These are phyloP conservation scores for Egretta garzetta DNA, from an alignment of 2,113 vertebrate genomes.

Conservation along the genomic window DNA sequence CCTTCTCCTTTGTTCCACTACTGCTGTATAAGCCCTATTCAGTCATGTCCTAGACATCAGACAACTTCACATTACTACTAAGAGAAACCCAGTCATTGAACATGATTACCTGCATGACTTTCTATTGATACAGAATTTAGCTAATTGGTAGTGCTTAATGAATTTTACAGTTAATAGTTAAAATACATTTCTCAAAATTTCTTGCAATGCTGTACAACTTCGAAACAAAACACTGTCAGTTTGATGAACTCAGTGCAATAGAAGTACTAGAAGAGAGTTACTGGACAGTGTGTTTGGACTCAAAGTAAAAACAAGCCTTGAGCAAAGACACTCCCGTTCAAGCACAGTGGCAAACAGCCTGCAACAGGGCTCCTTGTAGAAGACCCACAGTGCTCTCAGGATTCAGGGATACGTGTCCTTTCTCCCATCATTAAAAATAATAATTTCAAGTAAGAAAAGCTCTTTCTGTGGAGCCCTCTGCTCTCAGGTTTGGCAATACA, in stretches of 20 bases:
- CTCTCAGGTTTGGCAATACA: background rate
- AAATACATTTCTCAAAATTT: background rate
- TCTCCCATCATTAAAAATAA: background rate
- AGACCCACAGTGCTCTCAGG: background rate
- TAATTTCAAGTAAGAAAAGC: background rate
- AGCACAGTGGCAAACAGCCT: background rate
- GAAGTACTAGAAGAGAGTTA: background rate
- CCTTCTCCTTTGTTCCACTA: background rate
- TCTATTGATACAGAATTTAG: background rate
- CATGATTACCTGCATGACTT: background rate
- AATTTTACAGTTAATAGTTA: background rate
- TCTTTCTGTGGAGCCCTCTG: background rate
- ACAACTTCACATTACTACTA: background rate
- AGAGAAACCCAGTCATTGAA: background rate
- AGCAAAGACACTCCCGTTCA: background rate
- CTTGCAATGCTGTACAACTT: background rate
- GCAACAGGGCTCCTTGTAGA: background rate
- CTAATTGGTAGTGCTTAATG: background rate
- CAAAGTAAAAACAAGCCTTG: background rate
- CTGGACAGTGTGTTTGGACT: background rate
- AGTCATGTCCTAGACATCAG: background rate
- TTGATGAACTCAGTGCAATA: background rate
- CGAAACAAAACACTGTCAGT: background rate
- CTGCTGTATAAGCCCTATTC: background rate
- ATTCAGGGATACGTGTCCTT: rapidly evolving